Percentiles rank a stretch among this genome's conserved stretches.
These are phyloP conservation scores for Drosophila nikananu DNA, from an alignment of 1,140 invertebrate genomes.

Conservation along the genomic window DNA sequence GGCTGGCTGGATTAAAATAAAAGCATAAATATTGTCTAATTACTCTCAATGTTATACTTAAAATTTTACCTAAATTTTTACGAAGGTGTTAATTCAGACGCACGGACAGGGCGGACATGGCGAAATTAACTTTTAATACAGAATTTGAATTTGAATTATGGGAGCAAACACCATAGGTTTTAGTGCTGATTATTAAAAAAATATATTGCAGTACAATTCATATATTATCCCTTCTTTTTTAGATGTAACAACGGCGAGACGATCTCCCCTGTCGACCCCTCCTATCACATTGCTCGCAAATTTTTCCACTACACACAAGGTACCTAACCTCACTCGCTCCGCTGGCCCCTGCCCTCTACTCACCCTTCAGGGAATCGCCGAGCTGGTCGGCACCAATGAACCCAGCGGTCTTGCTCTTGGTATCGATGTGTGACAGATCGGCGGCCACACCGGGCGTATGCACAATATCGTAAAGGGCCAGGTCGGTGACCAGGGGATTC, in stretches of 20 bases:
- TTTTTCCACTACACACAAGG: slow-evolving; percentile 32
- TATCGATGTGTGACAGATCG: slow-evolving; percentile 99
- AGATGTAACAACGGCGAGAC: background rate
- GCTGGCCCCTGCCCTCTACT: slow-evolving; percentile 53
- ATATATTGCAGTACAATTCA: background rate
- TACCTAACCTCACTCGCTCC: slow-evolving; percentile 62
- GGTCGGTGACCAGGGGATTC: slow-evolving; percentile 92
- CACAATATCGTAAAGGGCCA: slow-evolving; percentile 97
- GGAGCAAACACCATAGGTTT: background rate
- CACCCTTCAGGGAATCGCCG: slow-evolving; percentile 87
- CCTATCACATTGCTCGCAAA: background rate
- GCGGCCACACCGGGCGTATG: slow-evolving; percentile 98
- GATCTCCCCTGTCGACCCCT: background rate
- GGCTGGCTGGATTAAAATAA: background rate
- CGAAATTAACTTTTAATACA: too few species aligned
- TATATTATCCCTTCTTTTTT: background rate
- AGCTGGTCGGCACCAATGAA: slow-evolving; percentile 92
- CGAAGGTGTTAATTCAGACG: background rate
- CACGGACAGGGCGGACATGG: background rate
- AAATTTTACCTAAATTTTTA: background rate
- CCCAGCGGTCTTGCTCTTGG: slow-evolving; percentile 92
- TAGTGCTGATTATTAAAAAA: background rate
- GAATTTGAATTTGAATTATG: background rate
- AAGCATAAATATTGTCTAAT: background rate
- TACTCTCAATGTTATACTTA: background rate